Conservation (phyloP, 2,113 vertebrate genomes). For the Illadopsis cleaveri region DNA sequence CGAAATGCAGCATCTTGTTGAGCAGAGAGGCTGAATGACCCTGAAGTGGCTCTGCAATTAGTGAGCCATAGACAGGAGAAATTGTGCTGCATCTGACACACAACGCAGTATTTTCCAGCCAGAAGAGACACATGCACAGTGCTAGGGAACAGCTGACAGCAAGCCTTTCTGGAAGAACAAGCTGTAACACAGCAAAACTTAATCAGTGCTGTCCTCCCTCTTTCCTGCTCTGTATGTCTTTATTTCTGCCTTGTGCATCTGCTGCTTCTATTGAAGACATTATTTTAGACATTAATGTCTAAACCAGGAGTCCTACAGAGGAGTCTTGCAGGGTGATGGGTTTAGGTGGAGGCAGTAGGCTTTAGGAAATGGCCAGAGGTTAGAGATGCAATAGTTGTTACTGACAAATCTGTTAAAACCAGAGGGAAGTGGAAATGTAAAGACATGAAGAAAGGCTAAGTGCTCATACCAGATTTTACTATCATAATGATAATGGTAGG, state of each 20-base stretch:
- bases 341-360: background rate
- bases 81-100: constrained; percentile 21
- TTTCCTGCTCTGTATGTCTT: constrained; percentile 45
- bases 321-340: background rate
- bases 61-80: constrained; percentile 1
- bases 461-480: background rate
- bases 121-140: constrained; percentile 14
- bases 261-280: constrained; percentile 20
- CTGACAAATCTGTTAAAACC: background rate
- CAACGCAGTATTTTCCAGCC: background rate
- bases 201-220: constrained; percentile 51
- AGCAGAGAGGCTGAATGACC: constrained; percentile 11
- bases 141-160: constrained; percentile 43
- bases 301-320: background rate
- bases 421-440: background rate
- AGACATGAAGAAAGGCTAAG: background rate
- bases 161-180: constrained; percentile 54
- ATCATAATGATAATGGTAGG: background rate
- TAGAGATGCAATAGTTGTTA: background rate
- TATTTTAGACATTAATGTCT: constrained; percentile 6
- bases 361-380: background rate
- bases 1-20: background rate
- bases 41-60: constrained; percentile 45
- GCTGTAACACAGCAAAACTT: constrained; percentile 55
- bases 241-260: constrained; percentile 51